Evolutionary conservation across 2,797 vertebrate species (phyloP).

Genomic region (Scolopax bukidnonensis): DNA sequence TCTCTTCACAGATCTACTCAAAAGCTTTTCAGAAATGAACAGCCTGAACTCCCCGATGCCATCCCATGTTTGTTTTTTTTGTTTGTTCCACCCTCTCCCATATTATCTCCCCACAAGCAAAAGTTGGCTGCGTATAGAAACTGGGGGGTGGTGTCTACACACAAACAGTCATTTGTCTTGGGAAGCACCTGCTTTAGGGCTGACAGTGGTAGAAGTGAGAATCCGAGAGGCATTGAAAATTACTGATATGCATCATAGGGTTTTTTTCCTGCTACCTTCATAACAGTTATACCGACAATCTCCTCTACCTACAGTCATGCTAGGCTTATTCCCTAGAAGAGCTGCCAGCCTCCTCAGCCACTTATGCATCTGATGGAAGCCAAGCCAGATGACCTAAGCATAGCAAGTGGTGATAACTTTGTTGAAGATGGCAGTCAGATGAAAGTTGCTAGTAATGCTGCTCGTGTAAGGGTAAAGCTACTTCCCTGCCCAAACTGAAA

Average conservation of each 20-base stretch:
- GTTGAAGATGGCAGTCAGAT: not conserved
- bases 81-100: not conserved
- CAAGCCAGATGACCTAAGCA: not conserved
- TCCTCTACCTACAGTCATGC: not conserved
- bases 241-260: fast-evolving
- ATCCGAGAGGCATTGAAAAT: not conserved
- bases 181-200: not conserved
- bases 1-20: not conserved
- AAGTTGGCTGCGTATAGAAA: not conserved
- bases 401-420: not conserved
- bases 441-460: not conserved
- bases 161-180: not conserved
- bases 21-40: not conserved
- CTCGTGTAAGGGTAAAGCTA: not conserved
- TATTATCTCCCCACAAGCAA: not conserved
- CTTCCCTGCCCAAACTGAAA: not conserved
- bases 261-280: not conserved
- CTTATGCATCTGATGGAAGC: not conserved
- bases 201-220: not conserved
- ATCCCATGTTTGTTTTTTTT: not conserved
- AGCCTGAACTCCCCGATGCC: not conserved
- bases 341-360: not conserved
- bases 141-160: not conserved
- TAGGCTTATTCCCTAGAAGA: not conserved
- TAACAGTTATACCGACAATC: not conserved